A percentile compares a stretch with the other conserved stretches of the same genome.
Conservation (phyloP, 2,888 invertebrate genomes). For the Mythimna vitellina region DNA sequence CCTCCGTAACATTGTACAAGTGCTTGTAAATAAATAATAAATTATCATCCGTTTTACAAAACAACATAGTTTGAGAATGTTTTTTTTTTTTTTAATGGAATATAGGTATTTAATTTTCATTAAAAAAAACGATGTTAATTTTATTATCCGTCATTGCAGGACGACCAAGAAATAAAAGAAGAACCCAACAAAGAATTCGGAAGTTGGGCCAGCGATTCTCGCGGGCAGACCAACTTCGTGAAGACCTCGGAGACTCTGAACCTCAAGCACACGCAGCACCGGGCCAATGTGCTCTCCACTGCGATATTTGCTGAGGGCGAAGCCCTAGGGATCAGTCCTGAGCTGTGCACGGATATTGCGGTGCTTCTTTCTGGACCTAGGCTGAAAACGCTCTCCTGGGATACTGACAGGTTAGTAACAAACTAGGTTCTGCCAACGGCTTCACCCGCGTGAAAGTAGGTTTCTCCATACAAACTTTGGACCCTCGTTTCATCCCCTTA, state of each 20-base stretch:
- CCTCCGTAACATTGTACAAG: no score
- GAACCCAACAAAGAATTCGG: conserved; percentile 79
- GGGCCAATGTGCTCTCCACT: conserved; percentile 90
- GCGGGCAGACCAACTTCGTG: conserved; percentile 86
- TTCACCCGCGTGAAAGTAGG: no score
- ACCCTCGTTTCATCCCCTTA: no score
- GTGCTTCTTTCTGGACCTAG: conserved; percentile 93
- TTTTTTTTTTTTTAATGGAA: no score
- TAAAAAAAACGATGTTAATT: no score
- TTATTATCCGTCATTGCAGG: conserved; percentile 65
- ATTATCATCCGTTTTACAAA: no score
- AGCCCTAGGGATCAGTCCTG: conserved; percentile 91
- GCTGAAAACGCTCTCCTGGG: conserved; percentile 93
- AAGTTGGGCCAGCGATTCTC: conserved; percentile 87
- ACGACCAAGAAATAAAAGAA: conserved; percentile 71
- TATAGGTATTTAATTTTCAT: no score
- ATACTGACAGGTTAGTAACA: conserved; percentile 84
- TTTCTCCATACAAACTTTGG: no score
- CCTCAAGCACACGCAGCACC: conserved; percentile 80
- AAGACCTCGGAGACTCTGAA: conserved; percentile 87
- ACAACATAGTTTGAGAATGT: no score
- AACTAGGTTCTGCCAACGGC: no score
- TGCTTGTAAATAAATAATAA: no score
- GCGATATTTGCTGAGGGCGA: conserved; percentile 91
- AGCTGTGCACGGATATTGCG: conserved; percentile 93